These are phyloP conservation scores for Sebastes itinus DNA, from an alignment of 2,797 vertebrate genomes.

Conservation along the genomic window DNA sequence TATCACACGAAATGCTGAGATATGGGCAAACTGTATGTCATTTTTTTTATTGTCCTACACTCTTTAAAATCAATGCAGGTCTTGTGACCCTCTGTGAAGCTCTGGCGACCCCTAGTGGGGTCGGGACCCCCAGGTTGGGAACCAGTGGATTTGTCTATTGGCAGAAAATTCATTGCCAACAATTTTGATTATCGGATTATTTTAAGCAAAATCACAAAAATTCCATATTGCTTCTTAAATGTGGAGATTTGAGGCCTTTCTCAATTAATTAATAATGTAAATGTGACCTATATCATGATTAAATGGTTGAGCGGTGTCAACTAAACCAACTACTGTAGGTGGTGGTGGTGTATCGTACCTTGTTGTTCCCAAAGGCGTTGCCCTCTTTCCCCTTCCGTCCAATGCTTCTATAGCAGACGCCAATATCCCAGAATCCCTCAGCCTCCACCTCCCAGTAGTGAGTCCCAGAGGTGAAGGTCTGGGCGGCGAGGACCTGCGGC, in stretches of 20 bases:
- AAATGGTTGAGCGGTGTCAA: neutral
- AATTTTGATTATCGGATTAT: neutral
- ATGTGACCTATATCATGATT: neutral
- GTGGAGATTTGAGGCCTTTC: neutral
- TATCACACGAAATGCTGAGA: too few relatives aligned
- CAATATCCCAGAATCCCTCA: slow-evolving; percentile 83
- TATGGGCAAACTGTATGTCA: too few relatives aligned
- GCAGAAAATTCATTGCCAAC: neutral
- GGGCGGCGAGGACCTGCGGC: slow-evolving; percentile 77
- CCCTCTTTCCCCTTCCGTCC: slow-evolving; percentile 79
- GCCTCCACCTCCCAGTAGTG: slow-evolving; percentile 83
- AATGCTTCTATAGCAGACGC: slow-evolving; percentile 76
- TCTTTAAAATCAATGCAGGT: too few relatives aligned
- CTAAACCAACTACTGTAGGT: neutral
- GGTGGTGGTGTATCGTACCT: slow-evolving; percentile 52
- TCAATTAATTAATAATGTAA: neutral
- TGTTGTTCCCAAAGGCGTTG: slow-evolving; percentile 82
- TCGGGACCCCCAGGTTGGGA: too few relatives aligned
- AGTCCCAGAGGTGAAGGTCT: slow-evolving; percentile 77
- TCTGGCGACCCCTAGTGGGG: too few relatives aligned
- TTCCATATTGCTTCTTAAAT: neutral
- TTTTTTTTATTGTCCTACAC: too few relatives aligned
- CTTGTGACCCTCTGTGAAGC: too few relatives aligned
- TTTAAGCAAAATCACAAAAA: too few relatives aligned
- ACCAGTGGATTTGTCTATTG: neutral